A percentile compares a stretch with the other conserved stretches of the same genome.
Conservation (phyloP, 1,140 invertebrate species). For the Lamellibrachia luymesi region DNA sequence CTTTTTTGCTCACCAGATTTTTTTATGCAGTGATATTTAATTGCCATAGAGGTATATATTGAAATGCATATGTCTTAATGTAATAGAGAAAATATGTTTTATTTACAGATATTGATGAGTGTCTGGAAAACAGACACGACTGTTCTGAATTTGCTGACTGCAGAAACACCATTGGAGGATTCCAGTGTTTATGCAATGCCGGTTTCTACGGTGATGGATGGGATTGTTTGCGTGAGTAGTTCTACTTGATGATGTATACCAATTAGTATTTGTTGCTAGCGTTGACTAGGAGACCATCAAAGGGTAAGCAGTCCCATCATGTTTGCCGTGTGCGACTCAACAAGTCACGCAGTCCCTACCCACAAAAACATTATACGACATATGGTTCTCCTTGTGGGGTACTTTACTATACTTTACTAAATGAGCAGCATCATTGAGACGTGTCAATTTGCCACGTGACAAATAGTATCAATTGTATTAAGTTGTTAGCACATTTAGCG, state of each 20-base stretch:
- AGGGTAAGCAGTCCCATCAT: neutral
- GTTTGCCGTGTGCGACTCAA: neutral
- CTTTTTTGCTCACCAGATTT: too few relatives aligned
- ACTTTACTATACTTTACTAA: too few relatives aligned
- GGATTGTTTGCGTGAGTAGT: neutral
- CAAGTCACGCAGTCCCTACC: too few relatives aligned
- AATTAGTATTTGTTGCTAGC: neutral
- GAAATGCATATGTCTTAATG: neutral
- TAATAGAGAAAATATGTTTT: neutral
- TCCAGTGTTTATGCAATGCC: conserved; percentile 11
- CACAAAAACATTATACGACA: too few relatives aligned
- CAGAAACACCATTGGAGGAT: conserved; percentile 1
- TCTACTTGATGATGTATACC: neutral
- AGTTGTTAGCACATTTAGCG: too few relatives aligned
- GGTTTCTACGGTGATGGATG: conserved; percentile 7
- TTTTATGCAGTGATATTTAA: too few relatives aligned
- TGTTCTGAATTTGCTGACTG: conserved; percentile 6
- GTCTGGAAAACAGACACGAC: neutral
- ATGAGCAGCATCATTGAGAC: too few relatives aligned
- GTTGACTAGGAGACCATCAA: neutral
- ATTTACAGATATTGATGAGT: conserved; percentile 18
- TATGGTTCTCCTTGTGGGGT: too few relatives aligned
- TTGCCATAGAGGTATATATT: neutral
- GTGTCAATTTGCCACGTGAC: too few relatives aligned
- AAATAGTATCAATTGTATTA: too few relatives aligned